Percentiles rank a stretch among this genome's conserved stretches.
Conservation (phyloP, 2,113 vertebrate species). For the Syngnathus floridae region DNA sequence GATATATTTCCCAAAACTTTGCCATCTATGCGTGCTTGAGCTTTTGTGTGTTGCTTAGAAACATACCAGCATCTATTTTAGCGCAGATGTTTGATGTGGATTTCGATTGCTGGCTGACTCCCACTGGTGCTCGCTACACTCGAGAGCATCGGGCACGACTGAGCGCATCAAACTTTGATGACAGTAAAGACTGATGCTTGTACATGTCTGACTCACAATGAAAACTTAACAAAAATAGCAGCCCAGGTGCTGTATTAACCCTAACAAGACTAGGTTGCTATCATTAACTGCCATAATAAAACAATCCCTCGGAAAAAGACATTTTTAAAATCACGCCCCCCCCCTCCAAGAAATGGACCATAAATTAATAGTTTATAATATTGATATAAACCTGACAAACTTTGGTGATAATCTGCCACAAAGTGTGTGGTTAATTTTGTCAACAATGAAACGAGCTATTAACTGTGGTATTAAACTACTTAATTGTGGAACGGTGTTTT, state of each 20-base stretch:
- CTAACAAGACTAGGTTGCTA: neutral
- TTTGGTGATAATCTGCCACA: neutral
- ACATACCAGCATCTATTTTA: constrained; percentile 44
- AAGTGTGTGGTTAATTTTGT: neutral
- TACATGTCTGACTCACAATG: neutral
- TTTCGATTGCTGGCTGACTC: constrained; percentile 44
- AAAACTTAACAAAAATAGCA: neutral
- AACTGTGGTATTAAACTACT: neutral
- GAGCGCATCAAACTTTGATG: constrained; percentile 31
- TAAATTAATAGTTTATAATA: neutral
- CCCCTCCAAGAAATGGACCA: neutral
- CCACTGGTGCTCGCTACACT: constrained; percentile 44
- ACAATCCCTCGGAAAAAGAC: neutral
- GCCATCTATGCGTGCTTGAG: constrained; percentile 26
- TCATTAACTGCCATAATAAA: neutral
- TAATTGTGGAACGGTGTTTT: neutral
- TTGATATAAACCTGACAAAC: neutral
- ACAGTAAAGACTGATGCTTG: constrained; percentile 10
- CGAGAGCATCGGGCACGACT: constrained; percentile 25
- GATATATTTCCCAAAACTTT: constrained; percentile 42
- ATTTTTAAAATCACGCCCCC: neutral
- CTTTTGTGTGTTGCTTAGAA: constrained; percentile 59
- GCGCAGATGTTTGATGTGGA: constrained; percentile 42
- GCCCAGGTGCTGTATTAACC: neutral
- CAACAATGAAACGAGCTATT: neutral